Base-by-base conservation (phyloP, 2,113 vertebrate genomes). In the Halichoeres trimaculatus region DNA sequence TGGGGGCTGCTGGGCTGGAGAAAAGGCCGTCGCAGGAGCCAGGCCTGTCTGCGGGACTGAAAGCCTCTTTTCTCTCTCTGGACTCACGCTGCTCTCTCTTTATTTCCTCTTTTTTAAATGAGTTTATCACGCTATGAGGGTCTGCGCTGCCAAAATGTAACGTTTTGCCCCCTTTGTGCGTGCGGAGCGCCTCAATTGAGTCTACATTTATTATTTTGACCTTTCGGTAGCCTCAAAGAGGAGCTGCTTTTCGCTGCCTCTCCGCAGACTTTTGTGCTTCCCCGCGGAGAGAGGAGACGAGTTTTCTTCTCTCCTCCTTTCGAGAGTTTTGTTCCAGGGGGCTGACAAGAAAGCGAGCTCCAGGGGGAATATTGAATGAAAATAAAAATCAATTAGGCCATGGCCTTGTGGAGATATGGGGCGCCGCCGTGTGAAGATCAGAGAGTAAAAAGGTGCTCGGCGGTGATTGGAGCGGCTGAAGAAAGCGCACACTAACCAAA, bases 181-280 rank as follows among this genome's bases (percentile, higher is more conserved):
- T 26, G 62, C 22, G 62, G 79, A 92, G 93, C 90, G 87, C 91
- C 93, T 95, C 94, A 95, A 93, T 95, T 94, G 93, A 92, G 92
- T 91, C 93, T 94, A 95, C 95, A 95, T 95, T 95, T 95, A 95
- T 95, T 95, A 95, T 95, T 95, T 95, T 95, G 95, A 95, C 95
- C 95, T 95, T 93, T 94, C 86, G 88, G 90, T 90, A 88, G 90
- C 92, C 92, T 93, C 94, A 93, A 93, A 95, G 91, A 83, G 73
- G 82, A 85, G 85, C 85, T 77, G 84, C 88, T 90, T 89, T 91
- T 86, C 81, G 76, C 85, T 58, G 71, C 78, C 72, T 88, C 84
- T 85, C 81, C 74, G 89, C 67, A 84, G 89, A 92, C 90, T 92
- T 94, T 94, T 93, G 93, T 93, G 88, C 79, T 58, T 83, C 74